Percentiles rank a stretch among this genome's conserved stretches.
Conservation (phyloP, 2,888 invertebrate genomes). For the Acrobasis repandana region DNA sequence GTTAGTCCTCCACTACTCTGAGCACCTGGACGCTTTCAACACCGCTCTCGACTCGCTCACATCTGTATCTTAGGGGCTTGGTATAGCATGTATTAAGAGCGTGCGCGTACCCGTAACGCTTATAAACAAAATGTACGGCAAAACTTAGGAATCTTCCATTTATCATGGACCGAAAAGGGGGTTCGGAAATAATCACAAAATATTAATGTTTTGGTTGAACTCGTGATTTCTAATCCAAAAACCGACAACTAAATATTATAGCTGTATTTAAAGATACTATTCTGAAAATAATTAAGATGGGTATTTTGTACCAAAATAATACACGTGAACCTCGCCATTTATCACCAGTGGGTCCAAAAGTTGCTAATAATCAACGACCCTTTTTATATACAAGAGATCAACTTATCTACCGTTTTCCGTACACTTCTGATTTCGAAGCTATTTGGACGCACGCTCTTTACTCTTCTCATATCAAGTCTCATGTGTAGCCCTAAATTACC, state of each 20-base stretch:
- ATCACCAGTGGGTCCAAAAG: too few species aligned
- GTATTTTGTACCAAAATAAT: too few species aligned
- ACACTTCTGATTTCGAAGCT: neutral
- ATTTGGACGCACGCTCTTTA: neutral
- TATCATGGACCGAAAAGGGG: too few species aligned
- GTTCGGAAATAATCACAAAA: too few species aligned
- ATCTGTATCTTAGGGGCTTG: conserved; percentile 11
- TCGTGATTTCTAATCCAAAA: too few species aligned
- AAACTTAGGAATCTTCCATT: too few species aligned
- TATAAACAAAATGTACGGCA: neutral
- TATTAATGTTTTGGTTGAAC: too few species aligned
- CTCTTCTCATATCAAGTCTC: neutral
- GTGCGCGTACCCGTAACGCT: neutral
- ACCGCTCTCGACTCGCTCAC: conserved; percentile 46
- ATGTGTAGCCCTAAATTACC: neutral
- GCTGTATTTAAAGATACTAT: too few species aligned
- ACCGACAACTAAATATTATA: too few species aligned
- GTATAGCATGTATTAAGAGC: neutral
- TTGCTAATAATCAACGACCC: too few species aligned
- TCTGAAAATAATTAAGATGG: too few species aligned
- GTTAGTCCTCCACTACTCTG: conserved; percentile 81
- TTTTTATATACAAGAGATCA: neutral
- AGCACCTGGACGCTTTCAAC: conserved; percentile 70
- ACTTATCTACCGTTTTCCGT: neutral
- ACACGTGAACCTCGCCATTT: too few species aligned